Percentiles rank a stretch among this genome's conserved stretches.
Evolutionary conservation across 1,140 invertebrate species (phyloP).

Genomic region (Leptopilina clavipes): DNA sequence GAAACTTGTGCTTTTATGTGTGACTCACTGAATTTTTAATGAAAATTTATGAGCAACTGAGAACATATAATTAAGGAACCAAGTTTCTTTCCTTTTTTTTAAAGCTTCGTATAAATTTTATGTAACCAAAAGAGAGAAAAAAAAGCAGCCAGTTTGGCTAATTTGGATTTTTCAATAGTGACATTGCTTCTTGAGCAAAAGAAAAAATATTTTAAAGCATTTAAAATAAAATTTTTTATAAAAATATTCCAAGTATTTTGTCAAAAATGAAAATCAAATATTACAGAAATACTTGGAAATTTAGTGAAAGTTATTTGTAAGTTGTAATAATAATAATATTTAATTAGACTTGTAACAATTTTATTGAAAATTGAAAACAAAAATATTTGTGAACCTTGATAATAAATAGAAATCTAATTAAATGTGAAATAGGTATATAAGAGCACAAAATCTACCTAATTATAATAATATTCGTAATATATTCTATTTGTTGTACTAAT

Average conservation of each 20-base stretch:
- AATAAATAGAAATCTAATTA: constrained; percentile 7
- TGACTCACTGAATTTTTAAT: constrained; percentile 16
- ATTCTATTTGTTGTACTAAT: not conserved
- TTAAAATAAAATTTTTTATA: not conserved
- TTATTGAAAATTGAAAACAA: not conserved
- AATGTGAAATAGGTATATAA: not conserved
- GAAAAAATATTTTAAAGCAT: not conserved
- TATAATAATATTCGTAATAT: not conserved
- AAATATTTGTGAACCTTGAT: not conserved
- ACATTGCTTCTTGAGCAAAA: not conserved
- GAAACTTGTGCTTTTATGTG: constrained; percentile 17
- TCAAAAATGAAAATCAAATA: too few relatives aligned
- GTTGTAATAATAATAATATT: not conserved
- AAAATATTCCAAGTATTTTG: too few relatives aligned
- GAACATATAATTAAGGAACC: constrained; percentile 9
- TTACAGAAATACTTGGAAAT: too few relatives aligned
- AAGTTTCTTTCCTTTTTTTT: not conserved
- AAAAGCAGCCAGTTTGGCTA: not conserved
- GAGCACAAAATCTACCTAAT: not conserved
- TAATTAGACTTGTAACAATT: not conserved
- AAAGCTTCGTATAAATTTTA: constrained; percentile 17
- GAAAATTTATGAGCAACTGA: constrained; percentile 16
- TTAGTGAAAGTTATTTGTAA: not conserved
- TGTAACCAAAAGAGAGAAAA: not conserved
- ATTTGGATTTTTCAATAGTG: constrained; percentile 13